Evolutionary conservation across 2,113 vertebrate species (phyloP).

Genomic region (Polyodon spathula): DNA sequence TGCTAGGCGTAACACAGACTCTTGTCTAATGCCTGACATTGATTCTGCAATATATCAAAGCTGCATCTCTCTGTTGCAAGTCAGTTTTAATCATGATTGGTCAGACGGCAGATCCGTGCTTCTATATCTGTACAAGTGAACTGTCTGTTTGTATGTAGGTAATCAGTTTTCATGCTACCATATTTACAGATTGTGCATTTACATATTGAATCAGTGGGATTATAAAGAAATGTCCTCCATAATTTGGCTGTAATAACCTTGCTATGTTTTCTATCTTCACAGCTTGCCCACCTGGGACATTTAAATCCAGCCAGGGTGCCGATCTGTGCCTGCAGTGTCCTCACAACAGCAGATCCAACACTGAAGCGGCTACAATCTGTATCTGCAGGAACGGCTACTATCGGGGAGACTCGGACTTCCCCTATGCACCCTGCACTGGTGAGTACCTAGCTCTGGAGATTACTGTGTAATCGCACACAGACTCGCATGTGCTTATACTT

Average conservation of each 20-base stretch:
- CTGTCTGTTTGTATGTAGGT: too few relatives aligned
- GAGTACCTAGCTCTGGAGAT: conserved; percentile 45
- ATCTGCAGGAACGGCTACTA: conserved; percentile 91
- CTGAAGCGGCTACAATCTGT: conserved; percentile 81
- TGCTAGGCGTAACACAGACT: too few relatives aligned
- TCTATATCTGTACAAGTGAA: too few relatives aligned
- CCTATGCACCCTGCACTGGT: conserved; percentile 88
- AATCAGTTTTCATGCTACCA: too few relatives aligned
- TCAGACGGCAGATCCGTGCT: too few relatives aligned
- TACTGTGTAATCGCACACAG: background rate
- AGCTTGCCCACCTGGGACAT: conserved; percentile 89
- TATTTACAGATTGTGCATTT: too few relatives aligned
- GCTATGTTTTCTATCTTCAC: conserved; percentile 30
- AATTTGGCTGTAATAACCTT: conserved; percentile 12
- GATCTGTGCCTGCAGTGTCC: conserved; percentile 80
- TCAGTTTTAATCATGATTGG: too few relatives aligned
- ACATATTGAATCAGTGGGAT: too few relatives aligned
- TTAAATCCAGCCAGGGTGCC: conserved; percentile 84
- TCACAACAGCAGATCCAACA: conserved; percentile 80
- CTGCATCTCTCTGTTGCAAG: too few relatives aligned
- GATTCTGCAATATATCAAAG: too few relatives aligned
- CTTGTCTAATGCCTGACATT: too few relatives aligned
- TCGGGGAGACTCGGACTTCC: conserved; percentile 75
- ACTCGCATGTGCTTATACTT: background rate
- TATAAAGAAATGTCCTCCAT: background rate